phyloP scores from a whole-genome alignment of 2,888 invertebrate genomes.

The Epinotia bilunana region DNA sequence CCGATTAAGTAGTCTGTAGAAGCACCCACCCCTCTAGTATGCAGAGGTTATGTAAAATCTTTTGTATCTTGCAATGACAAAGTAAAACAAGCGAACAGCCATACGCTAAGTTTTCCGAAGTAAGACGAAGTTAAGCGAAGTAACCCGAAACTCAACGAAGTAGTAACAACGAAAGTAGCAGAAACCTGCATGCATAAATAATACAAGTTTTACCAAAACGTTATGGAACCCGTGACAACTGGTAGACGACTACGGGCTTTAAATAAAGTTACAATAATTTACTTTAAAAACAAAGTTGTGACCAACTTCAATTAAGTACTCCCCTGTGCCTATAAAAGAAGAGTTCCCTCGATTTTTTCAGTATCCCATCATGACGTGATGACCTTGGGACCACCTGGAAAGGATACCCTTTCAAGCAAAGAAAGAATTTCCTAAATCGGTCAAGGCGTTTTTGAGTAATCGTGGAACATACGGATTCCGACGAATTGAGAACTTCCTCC shows the following conservation, averaged over 20 bases:
- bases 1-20: background rate
- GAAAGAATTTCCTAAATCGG: no score
- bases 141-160: conserved; percentile 33
- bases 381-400: no score
- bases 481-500: background rate
- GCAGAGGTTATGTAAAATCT: conserved; percentile 16
- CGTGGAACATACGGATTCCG: no score
- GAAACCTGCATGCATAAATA: conserved; percentile 16
- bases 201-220: conserved; percentile 21
- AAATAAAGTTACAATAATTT: no score
- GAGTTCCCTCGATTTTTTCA: no score
- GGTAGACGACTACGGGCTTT: background rate
- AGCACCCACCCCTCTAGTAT: background rate
- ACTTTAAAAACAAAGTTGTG: no score
- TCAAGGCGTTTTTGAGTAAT: no score
- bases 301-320: no score
- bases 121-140: conserved; percentile 26
- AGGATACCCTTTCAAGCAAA: no score
- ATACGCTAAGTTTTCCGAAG: conserved; percentile 31
- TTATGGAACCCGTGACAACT: background rate
- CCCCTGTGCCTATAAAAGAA: no score
- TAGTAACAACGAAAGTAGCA: conserved; percentile 17
- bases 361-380: no score
- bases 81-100: conserved; percentile 41
- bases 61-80: conserved; percentile 29